Conservation (phyloP, 2,888 invertebrate genomes). For the Athalia rosae region DNA sequence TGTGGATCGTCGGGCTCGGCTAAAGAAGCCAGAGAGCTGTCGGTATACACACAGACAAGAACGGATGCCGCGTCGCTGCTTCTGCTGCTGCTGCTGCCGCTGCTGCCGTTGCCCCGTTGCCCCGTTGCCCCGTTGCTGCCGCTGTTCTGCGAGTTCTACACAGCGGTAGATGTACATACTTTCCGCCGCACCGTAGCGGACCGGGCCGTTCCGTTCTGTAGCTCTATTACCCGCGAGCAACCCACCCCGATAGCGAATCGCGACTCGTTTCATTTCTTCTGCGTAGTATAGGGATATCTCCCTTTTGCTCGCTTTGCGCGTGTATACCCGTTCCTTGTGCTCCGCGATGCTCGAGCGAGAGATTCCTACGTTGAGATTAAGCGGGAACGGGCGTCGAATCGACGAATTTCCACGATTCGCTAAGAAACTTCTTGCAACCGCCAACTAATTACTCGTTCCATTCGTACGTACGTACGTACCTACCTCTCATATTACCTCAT, state of each 20-base stretch:
- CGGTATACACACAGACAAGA: constrained; percentile 42
- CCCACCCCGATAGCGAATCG: constrained; percentile 41
- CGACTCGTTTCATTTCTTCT: constrained; percentile 45
- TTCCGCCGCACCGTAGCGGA: constrained; percentile 4
- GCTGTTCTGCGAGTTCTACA: too few species aligned
- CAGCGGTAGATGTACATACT: neutral
- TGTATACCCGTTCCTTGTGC: neutral
- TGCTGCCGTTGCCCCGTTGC: too few species aligned
- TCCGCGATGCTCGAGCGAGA: constrained; percentile 11
- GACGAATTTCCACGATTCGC: constrained; percentile 9
- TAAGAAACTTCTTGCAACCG: constrained; percentile 1
- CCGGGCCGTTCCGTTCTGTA: constrained; percentile 26
- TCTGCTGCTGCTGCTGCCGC: too few species aligned
- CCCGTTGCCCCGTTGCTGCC: too few species aligned
- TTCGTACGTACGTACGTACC: too few species aligned
- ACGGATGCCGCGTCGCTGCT: constrained; percentile 20
- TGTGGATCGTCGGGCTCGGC: constrained; percentile 53
- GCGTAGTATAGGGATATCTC: constrained; percentile 29
- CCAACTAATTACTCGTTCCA: constrained; percentile 17
- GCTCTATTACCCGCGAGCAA: constrained; percentile 43
- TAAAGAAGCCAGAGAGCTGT: constrained; percentile 45
- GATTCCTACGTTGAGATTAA: neutral
- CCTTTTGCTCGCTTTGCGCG: neutral
- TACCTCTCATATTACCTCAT: too few species aligned
- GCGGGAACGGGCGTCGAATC: neutral